phyloP scores from a whole-genome alignment of 2,888 invertebrate species.

The Meta bourneti region DNA sequence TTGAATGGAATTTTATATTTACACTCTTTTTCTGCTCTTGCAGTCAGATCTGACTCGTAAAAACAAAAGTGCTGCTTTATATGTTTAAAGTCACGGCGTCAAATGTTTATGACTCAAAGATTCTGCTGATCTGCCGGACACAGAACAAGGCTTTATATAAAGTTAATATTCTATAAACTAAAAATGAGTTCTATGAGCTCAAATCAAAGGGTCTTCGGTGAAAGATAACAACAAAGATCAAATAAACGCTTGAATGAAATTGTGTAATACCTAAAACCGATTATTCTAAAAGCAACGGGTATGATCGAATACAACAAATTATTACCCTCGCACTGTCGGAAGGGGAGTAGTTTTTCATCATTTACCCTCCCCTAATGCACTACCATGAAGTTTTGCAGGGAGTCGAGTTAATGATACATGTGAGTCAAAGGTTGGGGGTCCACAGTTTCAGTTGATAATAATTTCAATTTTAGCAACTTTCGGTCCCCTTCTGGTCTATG shows the following conservation, averaged over 20 bases:
- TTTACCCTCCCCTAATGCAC: slow-evolving; percentile 38
- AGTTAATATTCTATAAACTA: no score
- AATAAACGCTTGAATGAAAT: slow-evolving; percentile 18
- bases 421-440: slow-evolving; percentile 60
- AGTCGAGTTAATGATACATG: slow-evolving; percentile 50
- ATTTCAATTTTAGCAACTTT: slow-evolving; percentile 57
- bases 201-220: not conserved
- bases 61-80: no score
- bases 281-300: slow-evolving; percentile 58
- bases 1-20: no score
- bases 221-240: slow-evolving; percentile 46
- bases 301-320: slow-evolving; percentile 44
- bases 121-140: no score
- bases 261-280: slow-evolving; percentile 51
- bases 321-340: slow-evolving; percentile 25
- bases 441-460: slow-evolving; percentile 40
- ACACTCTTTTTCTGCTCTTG: no score
- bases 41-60: no score
- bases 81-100: no score
- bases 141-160: no score
- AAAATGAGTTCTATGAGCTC: no score
- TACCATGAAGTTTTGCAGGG: slow-evolving; percentile 23
- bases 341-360: slow-evolving; percentile 48
- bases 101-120: no score
- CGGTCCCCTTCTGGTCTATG: not conserved